These are phyloP conservation scores for Strigops habroptila DNA, from an alignment of 2,113 vertebrate genomes.

Conservation along the genomic window DNA sequence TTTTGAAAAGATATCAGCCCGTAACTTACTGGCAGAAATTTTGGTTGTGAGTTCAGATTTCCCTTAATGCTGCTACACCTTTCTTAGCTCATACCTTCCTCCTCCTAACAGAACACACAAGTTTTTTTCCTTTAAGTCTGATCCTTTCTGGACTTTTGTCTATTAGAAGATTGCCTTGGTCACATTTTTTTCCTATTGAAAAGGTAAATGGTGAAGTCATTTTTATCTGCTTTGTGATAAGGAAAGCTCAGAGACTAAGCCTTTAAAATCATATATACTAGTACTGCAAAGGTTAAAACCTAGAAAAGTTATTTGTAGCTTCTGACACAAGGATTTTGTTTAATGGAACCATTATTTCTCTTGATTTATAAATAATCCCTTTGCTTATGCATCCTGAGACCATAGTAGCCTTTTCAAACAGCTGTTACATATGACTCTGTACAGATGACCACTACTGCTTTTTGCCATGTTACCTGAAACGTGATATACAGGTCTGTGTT, in stretches of 20 bases:
- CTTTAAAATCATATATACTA: not conserved
- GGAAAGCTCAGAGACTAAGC: not conserved
- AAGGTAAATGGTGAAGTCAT: not conserved
- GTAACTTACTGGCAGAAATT: not conserved
- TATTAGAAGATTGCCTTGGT: not conserved
- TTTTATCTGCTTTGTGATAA: not conserved
- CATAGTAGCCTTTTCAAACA: not conserved
- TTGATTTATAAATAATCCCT: not conserved
- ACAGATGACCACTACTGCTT: not conserved
- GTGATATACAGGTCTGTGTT: not conserved
- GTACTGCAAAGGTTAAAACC: conserved; percentile 1
- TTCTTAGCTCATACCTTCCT: not conserved
- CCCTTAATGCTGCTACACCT: not conserved
- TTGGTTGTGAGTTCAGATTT: not conserved
- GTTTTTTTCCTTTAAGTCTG: not conserved
- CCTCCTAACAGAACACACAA: not conserved
- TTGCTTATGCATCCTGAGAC: not conserved
- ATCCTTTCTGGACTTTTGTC: not conserved
- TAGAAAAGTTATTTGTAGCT: not conserved
- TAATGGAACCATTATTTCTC: not conserved
- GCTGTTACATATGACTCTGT: not conserved
- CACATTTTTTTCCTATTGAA: not conserved
- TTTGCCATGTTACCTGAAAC: not conserved
- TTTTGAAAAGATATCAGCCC: not conserved
- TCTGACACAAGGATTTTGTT: not conserved